phyloP scores from a whole-genome alignment of 2,888 invertebrate genomes.

The Toxonevra muliebris region DNA sequence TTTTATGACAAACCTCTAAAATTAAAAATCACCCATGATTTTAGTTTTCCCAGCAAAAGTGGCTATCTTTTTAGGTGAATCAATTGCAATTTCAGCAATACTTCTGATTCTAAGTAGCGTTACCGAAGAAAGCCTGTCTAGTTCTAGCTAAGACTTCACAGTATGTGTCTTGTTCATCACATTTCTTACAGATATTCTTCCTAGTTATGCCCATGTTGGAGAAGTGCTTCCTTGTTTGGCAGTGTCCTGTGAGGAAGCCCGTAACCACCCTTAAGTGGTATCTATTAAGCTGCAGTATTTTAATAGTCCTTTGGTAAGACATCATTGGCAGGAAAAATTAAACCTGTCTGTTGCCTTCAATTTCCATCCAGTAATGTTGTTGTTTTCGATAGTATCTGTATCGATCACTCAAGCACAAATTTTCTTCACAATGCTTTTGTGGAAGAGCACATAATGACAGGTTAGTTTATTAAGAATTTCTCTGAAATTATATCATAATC shows the following conservation, averaged over 20 bases:
- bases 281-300: not conserved
- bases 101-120: not conserved
- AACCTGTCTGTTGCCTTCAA: not conserved
- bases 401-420: no score
- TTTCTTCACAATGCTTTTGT: no score
- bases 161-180: not conserved
- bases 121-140: no score
- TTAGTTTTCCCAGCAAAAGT: not conserved
- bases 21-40: no score
- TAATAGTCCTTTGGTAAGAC: not conserved
- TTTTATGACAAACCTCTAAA: no score
- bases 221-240: not conserved
- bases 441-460: no score
- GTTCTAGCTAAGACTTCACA: not conserved
- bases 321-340: conserved; percentile 2
- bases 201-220: not conserved
- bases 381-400: no score
- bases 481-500: no score
- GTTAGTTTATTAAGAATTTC: no score
- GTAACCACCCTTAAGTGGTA: not conserved
- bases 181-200: not conserved
- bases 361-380: not conserved
- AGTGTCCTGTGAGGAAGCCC: not conserved
- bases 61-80: not conserved
- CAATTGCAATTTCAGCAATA: not conserved